Evolutionary conservation across 2,797 vertebrate species (phyloP).

Genomic region (Emys orbicularis): DNA sequence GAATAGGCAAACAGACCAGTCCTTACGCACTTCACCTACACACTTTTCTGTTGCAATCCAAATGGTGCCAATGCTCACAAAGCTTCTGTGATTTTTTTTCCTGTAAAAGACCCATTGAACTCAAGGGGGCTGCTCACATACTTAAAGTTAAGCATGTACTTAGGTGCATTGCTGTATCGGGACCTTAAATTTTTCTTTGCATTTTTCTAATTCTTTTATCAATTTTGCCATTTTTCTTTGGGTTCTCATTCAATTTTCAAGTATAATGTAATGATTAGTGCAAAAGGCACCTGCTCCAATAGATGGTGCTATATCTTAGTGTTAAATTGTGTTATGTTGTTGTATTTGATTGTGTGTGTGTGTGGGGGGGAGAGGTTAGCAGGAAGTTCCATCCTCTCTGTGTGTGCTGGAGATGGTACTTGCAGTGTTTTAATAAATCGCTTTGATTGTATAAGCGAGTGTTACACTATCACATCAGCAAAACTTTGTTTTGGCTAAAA

Average conservation of each 20-base stretch:
- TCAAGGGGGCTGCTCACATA: neutral
- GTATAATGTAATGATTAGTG: neutral
- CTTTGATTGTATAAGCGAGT: neutral
- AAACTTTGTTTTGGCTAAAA: neutral
- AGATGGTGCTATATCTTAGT: neutral
- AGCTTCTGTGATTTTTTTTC: neutral
- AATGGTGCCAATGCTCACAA: neutral
- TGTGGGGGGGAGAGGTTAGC: neutral
- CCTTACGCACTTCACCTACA: neutral
- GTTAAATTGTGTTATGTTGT: neutral
- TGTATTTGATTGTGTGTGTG: neutral
- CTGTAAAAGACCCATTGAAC: neutral
- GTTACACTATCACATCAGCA: neutral
- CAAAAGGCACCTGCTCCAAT: neutral
- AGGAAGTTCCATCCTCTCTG: neutral
- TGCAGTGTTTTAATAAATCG: neutral
- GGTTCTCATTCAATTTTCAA: neutral
- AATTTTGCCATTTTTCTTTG: neutral
- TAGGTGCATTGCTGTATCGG: neutral
- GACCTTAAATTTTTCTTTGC: neutral
- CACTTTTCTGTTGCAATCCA: neutral
- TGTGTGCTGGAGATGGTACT: neutral
- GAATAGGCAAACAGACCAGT: neutral
- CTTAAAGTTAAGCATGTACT: neutral
- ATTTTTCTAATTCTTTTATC: neutral